phyloP scores from a whole-genome alignment of 2,888 invertebrate species.

The Vanessa cardui region DNA sequence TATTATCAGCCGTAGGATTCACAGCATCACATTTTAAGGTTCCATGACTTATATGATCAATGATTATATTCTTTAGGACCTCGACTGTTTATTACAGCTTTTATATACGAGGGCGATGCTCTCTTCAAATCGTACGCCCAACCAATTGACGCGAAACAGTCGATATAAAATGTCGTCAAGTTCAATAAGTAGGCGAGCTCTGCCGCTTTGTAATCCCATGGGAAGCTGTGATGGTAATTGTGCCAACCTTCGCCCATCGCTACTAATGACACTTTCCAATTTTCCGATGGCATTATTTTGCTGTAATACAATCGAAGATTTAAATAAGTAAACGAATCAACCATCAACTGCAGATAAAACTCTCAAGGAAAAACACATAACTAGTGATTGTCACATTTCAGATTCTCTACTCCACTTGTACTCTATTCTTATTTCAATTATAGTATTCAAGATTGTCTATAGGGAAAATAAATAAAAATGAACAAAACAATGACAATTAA shows the following conservation, averaged over 20 bases:
- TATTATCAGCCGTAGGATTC: too few species aligned
- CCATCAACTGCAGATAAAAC: too few species aligned
- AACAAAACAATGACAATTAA: too few species aligned
- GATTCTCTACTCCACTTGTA: too few species aligned
- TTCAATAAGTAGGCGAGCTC: slow-evolving; percentile 91
- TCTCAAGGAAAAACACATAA: too few species aligned
- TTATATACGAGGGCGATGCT: slow-evolving; percentile 82
- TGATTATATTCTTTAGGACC: slow-evolving; percentile 57
- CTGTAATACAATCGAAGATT: slow-evolving; percentile 67
- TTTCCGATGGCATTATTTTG: slow-evolving; percentile 90
- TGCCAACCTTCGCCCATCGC: slow-evolving; percentile 96
- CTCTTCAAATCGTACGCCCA: slow-evolving; percentile 90
- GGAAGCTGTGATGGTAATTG: slow-evolving; percentile 96
- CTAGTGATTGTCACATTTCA: too few species aligned
- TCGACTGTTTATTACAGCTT: slow-evolving; percentile 76
- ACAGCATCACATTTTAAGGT: too few species aligned
- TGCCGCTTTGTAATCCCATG: slow-evolving; percentile 96
- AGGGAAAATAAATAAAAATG: too few species aligned
- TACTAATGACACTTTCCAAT: slow-evolving; percentile 86
- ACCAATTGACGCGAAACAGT: slow-evolving; percentile 87
- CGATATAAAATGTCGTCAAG: slow-evolving; percentile 86
- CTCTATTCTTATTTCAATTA: too few species aligned
- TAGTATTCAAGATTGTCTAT: too few species aligned
- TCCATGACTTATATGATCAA: neutral
- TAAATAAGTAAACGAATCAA: neutral